Conservation (phyloP, 1,140 invertebrate genomes). For the Drosophila ohnishii region DNA sequence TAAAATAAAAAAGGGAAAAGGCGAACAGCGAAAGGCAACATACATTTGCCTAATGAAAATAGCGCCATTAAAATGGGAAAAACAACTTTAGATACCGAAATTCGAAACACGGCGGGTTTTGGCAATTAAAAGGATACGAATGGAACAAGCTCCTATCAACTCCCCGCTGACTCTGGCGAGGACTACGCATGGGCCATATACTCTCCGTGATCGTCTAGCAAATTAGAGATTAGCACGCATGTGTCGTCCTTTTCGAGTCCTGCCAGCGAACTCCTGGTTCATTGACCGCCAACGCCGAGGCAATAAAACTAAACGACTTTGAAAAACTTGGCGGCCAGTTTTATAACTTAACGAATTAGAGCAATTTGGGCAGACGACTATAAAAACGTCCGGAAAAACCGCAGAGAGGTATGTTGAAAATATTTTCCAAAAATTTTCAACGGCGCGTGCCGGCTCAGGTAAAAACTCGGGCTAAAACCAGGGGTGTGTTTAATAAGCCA, state of each 20-base stretch:
- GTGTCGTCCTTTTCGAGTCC: conserved; percentile 64
- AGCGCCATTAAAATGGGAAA: conserved; percentile 81
- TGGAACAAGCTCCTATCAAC: conserved; percentile 61
- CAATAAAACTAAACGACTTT: conserved; percentile 63
- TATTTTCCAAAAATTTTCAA: conserved; percentile 29
- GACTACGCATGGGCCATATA: conserved; percentile 30
- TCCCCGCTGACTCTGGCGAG: conserved; percentile 43
- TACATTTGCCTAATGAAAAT: conserved; percentile 83
- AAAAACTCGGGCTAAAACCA: not conserved
- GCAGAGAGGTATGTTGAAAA: conserved; percentile 59
- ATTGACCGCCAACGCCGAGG: conserved; percentile 57
- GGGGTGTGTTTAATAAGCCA: conserved; percentile 71
- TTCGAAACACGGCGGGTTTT: conserved; percentile 76
- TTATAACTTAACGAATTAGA: conserved; percentile 78
- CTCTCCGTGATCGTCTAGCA: conserved; percentile 68
- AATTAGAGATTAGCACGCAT: conserved; percentile 81
- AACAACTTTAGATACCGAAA: conserved; percentile 82
- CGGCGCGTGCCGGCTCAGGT: conserved; percentile 48
- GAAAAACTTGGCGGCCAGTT: conserved; percentile 68
- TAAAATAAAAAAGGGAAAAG: conserved; percentile 35
- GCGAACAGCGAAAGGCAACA: conserved; percentile 43
- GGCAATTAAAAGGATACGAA: conserved; percentile 74
- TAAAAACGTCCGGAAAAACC: conserved; percentile 76
- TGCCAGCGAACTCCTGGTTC: conserved; percentile 40
- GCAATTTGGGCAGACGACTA: conserved; percentile 70